Percentiles rank a stretch among this genome's conserved stretches.
Evolutionary conservation across 2,113 vertebrate genomes (phyloP).

Genomic region (Aspiorhynchus laticeps): DNA sequence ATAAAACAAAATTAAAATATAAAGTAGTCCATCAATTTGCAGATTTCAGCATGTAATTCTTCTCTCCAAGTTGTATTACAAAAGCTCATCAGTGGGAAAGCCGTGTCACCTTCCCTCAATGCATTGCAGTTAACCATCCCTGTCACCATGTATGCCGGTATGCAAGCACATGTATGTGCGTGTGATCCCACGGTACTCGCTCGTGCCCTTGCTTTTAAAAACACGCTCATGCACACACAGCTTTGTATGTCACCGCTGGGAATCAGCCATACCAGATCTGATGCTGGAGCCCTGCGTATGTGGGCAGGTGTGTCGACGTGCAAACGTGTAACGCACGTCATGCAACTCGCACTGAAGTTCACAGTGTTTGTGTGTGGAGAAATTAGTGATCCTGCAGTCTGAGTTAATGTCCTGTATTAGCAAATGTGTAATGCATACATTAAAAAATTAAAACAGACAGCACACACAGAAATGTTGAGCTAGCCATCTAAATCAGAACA

Average conservation of each 20-base stretch:
- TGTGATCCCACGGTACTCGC: background rate
- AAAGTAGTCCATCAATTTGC: no score
- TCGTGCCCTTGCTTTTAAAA: background rate
- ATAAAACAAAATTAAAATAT: no score
- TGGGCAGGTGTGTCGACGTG: slow-evolving; percentile 1
- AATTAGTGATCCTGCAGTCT: background rate
- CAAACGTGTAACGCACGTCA: background rate
- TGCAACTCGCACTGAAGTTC: slow-evolving; percentile 11
- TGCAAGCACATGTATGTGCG: background rate
- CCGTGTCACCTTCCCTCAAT: background rate
- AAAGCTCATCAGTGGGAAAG: no score
- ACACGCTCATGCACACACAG: background rate
- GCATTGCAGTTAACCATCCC: background rate
- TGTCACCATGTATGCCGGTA: background rate
- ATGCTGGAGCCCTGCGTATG: background rate
- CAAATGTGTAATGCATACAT: background rate
- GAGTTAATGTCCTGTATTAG: background rate
- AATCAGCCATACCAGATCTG: background rate
- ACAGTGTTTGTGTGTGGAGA: background rate
- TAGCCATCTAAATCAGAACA: no score
- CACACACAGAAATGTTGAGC: background rate
- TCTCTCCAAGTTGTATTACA: no score
- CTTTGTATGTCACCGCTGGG: background rate
- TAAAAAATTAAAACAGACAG: background rate
- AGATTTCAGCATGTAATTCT: background rate